Conservation (phyloP, 1,140 invertebrate genomes). For the Drosophila azteca region DNA sequence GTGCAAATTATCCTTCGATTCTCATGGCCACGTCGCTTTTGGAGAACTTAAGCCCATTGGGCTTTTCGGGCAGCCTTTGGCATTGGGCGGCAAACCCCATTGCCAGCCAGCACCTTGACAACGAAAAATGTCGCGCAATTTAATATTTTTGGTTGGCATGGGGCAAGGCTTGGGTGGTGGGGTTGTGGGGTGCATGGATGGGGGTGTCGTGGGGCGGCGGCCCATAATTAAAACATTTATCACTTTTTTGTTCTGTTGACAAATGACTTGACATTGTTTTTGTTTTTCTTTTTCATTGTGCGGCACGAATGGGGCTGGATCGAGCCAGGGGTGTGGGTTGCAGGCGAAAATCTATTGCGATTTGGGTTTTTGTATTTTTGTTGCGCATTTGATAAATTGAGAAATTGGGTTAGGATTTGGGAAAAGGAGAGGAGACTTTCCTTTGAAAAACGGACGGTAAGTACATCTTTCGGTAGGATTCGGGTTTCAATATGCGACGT, state of each 20-base stretch:
- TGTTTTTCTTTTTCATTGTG: constrained; percentile 6
- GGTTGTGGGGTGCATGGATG: no score
- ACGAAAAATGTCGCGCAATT: constrained; percentile 23
- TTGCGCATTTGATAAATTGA: constrained; percentile 17
- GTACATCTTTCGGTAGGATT: no score
- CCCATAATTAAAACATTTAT: constrained; percentile 60
- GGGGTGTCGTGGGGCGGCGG: not conserved
- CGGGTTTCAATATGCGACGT: no score
- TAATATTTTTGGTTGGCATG: constrained; percentile 14
- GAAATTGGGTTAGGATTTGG: no score
- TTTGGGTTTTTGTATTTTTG: constrained; percentile 19
- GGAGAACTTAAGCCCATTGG: no score
- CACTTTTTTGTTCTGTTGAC: constrained; percentile 43
- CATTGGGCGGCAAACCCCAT: constrained; percentile 6
- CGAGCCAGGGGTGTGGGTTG: not conserved
- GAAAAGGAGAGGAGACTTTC: no score
- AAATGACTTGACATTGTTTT: constrained; percentile 44
- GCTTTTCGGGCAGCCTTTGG: no score
- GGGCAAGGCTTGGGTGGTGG: constrained; percentile 10
- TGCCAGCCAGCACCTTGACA: constrained; percentile 34
- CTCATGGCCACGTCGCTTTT: no score
- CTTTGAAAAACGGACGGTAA: no score
- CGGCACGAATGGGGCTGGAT: not conserved
- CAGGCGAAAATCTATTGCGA: constrained; percentile 27
- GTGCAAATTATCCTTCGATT: no score